Evolutionary conservation across 2,888 invertebrate species (phyloP).

Genomic region (Amphipoea lucens): DNA sequence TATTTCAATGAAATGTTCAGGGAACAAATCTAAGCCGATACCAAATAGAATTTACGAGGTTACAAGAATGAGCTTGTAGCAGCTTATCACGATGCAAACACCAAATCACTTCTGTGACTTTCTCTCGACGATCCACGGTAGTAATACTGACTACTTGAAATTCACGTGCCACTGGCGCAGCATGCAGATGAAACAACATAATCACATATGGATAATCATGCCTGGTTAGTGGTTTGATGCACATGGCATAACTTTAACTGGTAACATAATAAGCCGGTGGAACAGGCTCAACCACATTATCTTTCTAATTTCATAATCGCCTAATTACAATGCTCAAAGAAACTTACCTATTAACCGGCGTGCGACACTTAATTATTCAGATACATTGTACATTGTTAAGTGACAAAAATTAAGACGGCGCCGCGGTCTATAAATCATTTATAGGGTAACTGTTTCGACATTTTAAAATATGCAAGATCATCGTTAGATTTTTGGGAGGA

Average conservation of each 20-base stretch:
- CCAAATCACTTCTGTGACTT: conserved; percentile 77
- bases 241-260: conserved; percentile 56
- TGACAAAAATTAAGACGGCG: conserved; percentile 83
- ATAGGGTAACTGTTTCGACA: conserved; percentile 84
- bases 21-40: conserved; percentile 80
- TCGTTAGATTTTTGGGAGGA: conserved; percentile 59
- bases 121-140: conserved; percentile 73
- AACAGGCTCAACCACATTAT: conserved; percentile 59
- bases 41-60: conserved; percentile 81
- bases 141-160: conserved; percentile 61
- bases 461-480: conserved; percentile 82
- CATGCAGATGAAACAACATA: conserved; percentile 60
- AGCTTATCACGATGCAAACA: conserved; percentile 77
- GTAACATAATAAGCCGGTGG: conserved; percentile 57
- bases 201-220: conserved; percentile 56
- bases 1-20: conserved; percentile 82
- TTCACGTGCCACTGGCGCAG: conserved; percentile 53
- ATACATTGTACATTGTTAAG: conserved; percentile 83
- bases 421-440: conserved; percentile 86
- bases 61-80: conserved; percentile 81
- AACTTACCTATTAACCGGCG: conserved; percentile 68
- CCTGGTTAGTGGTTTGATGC: conserved; percentile 51
- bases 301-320: conserved; percentile 67
- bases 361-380: conserved; percentile 77
- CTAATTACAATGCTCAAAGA: conserved; percentile 63